Conservation (phyloP, 2,888 invertebrate species). For the Stenodera caucasica region DNA sequence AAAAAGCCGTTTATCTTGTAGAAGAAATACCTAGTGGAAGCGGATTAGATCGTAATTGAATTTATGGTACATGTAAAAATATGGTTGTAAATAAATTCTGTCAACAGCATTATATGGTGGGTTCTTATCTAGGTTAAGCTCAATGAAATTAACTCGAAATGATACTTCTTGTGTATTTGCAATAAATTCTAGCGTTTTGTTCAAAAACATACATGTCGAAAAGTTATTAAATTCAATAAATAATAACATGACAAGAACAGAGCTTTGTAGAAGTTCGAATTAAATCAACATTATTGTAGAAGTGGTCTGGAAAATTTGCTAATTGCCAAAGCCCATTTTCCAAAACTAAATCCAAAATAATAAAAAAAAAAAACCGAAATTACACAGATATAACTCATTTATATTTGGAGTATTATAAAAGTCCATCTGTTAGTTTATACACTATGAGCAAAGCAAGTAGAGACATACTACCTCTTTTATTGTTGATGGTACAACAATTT, state of each 20-base stretch:
- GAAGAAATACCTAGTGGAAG: conserved; percentile 4
- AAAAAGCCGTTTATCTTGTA: neutral
- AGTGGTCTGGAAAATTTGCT: neutral
- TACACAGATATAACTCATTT: neutral
- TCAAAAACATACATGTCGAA: conserved; percentile 5
- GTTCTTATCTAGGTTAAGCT: conserved; percentile 2
- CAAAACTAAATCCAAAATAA: neutral
- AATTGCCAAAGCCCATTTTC: neutral
- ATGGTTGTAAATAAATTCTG: conserved; percentile 8
- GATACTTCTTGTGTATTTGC: conserved; percentile 2
- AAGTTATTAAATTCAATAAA: conserved; percentile 2
- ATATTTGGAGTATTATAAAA: neutral
- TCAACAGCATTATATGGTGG: conserved; percentile 5
- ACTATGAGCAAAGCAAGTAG: too few relatives aligned
- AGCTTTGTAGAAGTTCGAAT: neutral
- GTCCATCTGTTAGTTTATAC: neutral
- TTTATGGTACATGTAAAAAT: conserved; percentile 6
- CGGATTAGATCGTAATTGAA: neutral
- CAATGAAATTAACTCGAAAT: conserved; percentile 6
- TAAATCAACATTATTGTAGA: neutral
- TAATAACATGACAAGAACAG: conserved; percentile 3
- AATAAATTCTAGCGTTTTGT: conserved; percentile 3
- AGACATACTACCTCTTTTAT: too few relatives aligned
- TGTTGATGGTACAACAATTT: too few relatives aligned
- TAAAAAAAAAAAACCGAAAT: too few relatives aligned